Base-by-base conservation (phyloP, 2,797 vertebrate genomes). In the Coregonus sp. region DNA sequence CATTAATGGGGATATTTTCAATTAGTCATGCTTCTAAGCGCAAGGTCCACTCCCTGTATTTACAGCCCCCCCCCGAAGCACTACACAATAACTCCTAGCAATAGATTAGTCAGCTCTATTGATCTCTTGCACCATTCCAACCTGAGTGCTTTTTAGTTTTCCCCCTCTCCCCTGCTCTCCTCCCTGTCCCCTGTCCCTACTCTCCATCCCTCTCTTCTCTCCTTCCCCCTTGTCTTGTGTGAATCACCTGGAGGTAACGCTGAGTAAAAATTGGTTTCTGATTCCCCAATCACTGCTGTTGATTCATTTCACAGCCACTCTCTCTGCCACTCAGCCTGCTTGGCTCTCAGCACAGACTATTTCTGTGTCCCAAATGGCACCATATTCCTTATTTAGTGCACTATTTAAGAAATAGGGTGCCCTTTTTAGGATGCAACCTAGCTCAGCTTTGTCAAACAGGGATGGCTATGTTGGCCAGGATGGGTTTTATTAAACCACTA, bases 1-100 rank as follows among this genome's bases (percentile, higher is more conserved):
- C 61, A 65, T 89, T 91, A 91, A 91, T 88, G 80, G 84, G 84
- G 79, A 89, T 85, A 82, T 93, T 92, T 93, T 92, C 88, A 93
- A 91, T 94, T 93, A 91, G 90, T 89, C 83, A 78, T 83, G 87
- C 81, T 85, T 91, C 79, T 76, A 81, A 86, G 87, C 88, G 81
- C 85, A 82, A 85, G 79, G 80, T 85, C 69, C 83, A 79, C 75
- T 80, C n/a, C 31, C 75, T 82, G 76, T 87, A 81, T 91, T 91
- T 90, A 86, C 83, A 83, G 5, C 51, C 81, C 73, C 77, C 40
- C 52, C 31, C 29, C 31, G 9, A 14, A 67, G 12, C 20, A 3
- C 50, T 0, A 1, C 71, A 59, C 70, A 15, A 5, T 71, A 82
- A 83, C 88, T 82, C 73, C 73, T 77, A 78, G 81, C 80, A 82